phyloP scores from a whole-genome alignment of 2,113 vertebrate genomes.

The Archocentrus centrarchus region DNA sequence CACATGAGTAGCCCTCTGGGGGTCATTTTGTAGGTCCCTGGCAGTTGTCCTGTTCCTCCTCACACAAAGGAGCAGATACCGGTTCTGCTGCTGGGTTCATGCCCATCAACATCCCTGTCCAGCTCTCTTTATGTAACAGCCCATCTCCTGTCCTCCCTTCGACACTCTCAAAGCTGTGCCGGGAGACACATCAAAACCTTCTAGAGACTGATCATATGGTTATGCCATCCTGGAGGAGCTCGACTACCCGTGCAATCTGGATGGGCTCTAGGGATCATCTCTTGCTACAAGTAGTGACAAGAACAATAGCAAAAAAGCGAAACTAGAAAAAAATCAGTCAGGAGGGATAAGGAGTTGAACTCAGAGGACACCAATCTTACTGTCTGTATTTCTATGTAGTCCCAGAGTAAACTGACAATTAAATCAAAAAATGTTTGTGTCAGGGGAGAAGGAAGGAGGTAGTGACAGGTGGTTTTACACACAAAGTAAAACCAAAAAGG shows the following conservation, averaged over 20 bases:
- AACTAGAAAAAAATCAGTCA: background rate
- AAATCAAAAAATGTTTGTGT: conserved; percentile 4
- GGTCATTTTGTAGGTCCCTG: background rate
- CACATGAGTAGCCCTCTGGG: no score
- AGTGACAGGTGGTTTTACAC: background rate
- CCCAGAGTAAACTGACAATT: background rate
- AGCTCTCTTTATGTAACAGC: background rate
- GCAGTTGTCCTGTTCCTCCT: background rate
- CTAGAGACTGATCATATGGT: background rate
- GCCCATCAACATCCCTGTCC: background rate
- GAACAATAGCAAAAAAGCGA: background rate
- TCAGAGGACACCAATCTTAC: background rate
- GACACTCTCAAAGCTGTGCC: background rate
- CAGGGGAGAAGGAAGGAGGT: background rate
- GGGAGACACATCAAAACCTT: background rate
- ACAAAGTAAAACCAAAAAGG: background rate
- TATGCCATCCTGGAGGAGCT: background rate
- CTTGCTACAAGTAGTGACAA: background rate
- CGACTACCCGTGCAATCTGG: background rate
- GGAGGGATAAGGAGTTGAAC: background rate
- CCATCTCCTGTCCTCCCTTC: background rate
- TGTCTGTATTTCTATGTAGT: background rate
- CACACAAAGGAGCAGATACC: background rate
- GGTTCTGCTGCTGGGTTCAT: background rate
- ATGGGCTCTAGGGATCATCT: background rate